Conservation (phyloP, 2,888 invertebrate genomes). For the Ischnus inquisitorius region DNA sequence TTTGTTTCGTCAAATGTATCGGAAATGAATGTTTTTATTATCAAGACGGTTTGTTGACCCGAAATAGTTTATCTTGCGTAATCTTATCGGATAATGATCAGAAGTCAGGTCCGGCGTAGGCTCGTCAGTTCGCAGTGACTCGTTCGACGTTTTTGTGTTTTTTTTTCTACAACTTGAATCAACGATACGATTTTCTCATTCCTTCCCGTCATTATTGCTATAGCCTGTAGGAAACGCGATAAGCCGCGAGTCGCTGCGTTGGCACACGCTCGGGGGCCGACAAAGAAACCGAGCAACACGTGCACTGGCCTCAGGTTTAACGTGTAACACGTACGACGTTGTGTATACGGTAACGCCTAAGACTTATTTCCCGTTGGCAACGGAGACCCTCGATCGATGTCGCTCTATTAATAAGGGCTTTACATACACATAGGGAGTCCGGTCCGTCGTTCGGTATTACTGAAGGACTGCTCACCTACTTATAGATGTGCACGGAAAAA, state of each 20-base stretch:
- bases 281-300: conserved; percentile 54
- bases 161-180: conserved; percentile 8
- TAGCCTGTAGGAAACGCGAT: conserved; percentile 8
- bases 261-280: conserved; percentile 8
- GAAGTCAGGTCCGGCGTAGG: background rate
- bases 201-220: background rate
- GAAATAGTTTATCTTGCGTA: conserved; percentile 11
- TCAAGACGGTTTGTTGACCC: background rate
- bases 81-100: conserved; percentile 6
- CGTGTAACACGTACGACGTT: conserved; percentile 11
- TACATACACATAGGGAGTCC: conserved; percentile 1
- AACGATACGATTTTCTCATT: conserved; percentile 2
- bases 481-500: conserved; percentile 6
- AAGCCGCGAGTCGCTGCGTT: conserved; percentile 27
- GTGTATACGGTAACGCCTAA: conserved; percentile 3
- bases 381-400: conserved; percentile 67
- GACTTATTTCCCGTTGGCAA: conserved; percentile 67
- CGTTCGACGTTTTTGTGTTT: conserved; percentile 27
- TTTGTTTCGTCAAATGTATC: background rate
- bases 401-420: conserved; percentile 67
- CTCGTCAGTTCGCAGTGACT: background rate
- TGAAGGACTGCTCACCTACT: conserved; percentile 13
- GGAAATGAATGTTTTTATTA: background rate
- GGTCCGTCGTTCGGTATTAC: background rate
- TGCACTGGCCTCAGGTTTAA: conserved; percentile 30